phyloP scores from a whole-genome alignment of 2,113 vertebrate genomes.

The Odontesthes bonariensis region DNA sequence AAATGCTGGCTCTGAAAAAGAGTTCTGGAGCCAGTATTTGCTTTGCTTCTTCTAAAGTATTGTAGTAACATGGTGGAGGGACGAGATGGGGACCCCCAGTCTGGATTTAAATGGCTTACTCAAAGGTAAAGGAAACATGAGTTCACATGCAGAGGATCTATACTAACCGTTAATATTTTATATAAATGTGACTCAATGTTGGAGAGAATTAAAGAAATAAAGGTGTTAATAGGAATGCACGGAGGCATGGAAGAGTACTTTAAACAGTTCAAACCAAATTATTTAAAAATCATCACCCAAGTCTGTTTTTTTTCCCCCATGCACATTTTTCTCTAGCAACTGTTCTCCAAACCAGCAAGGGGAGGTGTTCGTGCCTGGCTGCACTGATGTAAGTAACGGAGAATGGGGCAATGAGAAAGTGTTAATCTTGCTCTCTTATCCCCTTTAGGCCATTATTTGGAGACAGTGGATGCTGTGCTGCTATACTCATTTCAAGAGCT shows the following conservation, averaged over 20 bases:
- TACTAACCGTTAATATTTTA: too few species aligned
- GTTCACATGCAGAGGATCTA: too few species aligned
- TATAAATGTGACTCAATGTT: too few species aligned
- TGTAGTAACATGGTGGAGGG: neutral
- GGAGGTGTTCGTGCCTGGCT: constrained; percentile 86
- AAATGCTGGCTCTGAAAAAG: too few species aligned
- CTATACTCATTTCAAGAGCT: constrained; percentile 81
- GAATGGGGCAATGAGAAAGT: constrained; percentile 39
- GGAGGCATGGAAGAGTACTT: too few species aligned
- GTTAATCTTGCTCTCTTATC: constrained; percentile 77
- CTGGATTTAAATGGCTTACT: neutral
- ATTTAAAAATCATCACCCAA: neutral
- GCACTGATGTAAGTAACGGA: constrained; percentile 90
- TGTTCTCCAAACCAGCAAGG: constrained; percentile 88
- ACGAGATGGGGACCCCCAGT: neutral
- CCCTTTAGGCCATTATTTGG: constrained; percentile 74
- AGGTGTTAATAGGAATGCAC: too few species aligned
- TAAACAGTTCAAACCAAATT: too few species aligned
- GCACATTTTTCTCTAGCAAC: constrained; percentile 83
- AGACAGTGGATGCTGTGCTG: constrained; percentile 75
- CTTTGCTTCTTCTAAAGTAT: neutral
- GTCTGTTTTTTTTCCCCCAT: constrained; percentile 60
- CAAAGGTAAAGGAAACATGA: neutral
- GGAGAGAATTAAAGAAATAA: too few species aligned
- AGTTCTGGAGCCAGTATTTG: too few species aligned